Base-by-base conservation (phyloP, 2,797 vertebrate genomes). In the Buphagus erythrorhynchus region DNA sequence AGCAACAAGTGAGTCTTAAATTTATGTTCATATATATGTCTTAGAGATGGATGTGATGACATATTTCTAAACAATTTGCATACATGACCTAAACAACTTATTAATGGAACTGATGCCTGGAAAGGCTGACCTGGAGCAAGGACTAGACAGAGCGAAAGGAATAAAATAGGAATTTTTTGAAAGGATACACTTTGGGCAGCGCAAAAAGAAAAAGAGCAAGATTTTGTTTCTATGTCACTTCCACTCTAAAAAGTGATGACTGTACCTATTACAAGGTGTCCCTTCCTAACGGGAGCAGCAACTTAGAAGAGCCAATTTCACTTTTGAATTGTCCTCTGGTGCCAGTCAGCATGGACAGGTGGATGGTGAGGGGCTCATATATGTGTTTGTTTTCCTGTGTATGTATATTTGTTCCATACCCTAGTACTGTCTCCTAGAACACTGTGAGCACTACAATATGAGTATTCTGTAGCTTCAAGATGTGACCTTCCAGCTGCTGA, bases 401-500 rank as follows among this genome's bases (percentile, higher is more conserved):
- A 4, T 36, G 13, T 65, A 21, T 73, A 15, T 91, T 65, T 75
- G 24, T 75, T 31, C 29, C 49, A 33, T 36, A 40, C 16, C 12
- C 25, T 55, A 52, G 24, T 40, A 6, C 48, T 52, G 26, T 33
- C 54, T 63, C 5, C 38, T 36, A 61, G 52, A 78, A 51, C 35
- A n/a, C 36, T n/a, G 42, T 40, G 31, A 85, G 29, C 5, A 6
- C 25, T 22, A 7, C 13, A 6, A 0, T 24, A 6, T 25, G 9
- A 63, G 16, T 16, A 6, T 62, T 69, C 38, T 61, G 36, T 51
- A 31, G 31, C 67, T 82, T 48, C 57, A 57, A 1, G 0, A 0
- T 36, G 51, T 55, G 72, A 42, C 42, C 38, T 61, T 75, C 38
- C 35, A 19, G 35, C 62, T 59, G 36, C 63, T 57, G 33, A 61